Conservation (phyloP, 1,140 invertebrate genomes). For the Drosophila nikananu region DNA sequence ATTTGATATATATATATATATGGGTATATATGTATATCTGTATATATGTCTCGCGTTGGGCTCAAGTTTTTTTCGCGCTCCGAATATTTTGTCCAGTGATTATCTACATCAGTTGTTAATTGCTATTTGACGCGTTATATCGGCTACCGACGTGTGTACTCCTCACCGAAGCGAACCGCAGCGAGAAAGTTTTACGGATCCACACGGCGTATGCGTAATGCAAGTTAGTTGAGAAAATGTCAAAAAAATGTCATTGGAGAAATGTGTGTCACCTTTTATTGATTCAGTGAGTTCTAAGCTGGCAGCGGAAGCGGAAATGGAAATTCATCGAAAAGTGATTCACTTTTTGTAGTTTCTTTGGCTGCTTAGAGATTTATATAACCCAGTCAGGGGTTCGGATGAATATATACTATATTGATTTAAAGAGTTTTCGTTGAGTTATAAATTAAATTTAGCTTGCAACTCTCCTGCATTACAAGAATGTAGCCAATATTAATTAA, state of each 20-base stretch:
- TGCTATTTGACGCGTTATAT: conserved; percentile 85
- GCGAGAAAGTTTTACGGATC: background rate
- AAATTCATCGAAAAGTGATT: conserved; percentile 7
- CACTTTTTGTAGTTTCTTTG: background rate
- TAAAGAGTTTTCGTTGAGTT: background rate
- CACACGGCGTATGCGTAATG: conserved; percentile 10
- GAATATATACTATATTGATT: background rate
- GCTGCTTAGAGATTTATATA: background rate
- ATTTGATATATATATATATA: conserved; percentile 26
- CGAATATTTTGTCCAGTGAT: conserved; percentile 79
- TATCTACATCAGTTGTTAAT: conserved; percentile 85
- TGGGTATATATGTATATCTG: background rate
- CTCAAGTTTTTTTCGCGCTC: conserved; percentile 75
- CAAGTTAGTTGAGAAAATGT: background rate
- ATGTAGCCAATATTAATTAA: too few species aligned
- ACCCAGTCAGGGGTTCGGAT: background rate
- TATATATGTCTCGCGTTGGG: conserved; percentile 16
- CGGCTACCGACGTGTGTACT: conserved; percentile 74
- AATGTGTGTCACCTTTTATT: conserved; percentile 6
- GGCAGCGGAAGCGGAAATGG: background rate
- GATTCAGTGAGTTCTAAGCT: conserved; percentile 3
- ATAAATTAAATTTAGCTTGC: background rate
- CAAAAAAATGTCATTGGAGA: background rate
- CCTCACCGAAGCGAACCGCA: conserved; percentile 14
- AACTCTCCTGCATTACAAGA: too few species aligned